phyloP scores from a whole-genome alignment of 2,113 vertebrate species.

The Sorex araneus region DNA sequence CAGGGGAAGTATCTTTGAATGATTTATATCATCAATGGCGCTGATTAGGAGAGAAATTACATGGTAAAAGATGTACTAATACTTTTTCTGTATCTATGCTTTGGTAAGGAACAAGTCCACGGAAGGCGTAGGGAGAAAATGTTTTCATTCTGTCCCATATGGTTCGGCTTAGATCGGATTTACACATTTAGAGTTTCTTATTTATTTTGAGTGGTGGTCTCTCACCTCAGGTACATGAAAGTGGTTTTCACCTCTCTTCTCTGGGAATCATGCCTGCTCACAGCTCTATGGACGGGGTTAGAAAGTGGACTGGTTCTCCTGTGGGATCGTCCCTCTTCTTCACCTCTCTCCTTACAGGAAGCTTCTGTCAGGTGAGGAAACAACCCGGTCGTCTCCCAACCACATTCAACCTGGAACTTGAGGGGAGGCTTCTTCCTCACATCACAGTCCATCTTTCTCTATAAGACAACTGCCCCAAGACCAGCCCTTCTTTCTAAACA shows the following conservation, averaged over 20 bases:
- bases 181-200: constrained; percentile 69
- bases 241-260: constrained; percentile 64
- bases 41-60: constrained; percentile 71
- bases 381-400: fast-evolving
- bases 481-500: neutral
- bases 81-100: constrained; percentile 76
- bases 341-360: neutral
- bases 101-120: constrained; percentile 74
- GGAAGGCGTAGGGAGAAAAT: constrained; percentile 74
- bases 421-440: fast-evolving
- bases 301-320: neutral
- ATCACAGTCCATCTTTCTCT: neutral
- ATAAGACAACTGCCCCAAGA: neutral
- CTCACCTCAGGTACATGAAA: constrained; percentile 49
- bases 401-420: fast-evolving
- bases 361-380: neutral
- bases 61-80: constrained; percentile 77
- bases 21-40: constrained; percentile 76
- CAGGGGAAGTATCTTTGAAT: constrained; percentile 79
- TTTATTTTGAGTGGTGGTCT: constrained; percentile 67
- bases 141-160: constrained; percentile 79
- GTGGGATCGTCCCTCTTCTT: neutral
- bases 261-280: constrained; percentile 25
- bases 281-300: neutral
- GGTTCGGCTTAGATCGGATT: constrained; percentile 77